Evolutionary conservation across 2,113 vertebrate species (phyloP).

Genomic region (Tenrec ecaudatus): DNA sequence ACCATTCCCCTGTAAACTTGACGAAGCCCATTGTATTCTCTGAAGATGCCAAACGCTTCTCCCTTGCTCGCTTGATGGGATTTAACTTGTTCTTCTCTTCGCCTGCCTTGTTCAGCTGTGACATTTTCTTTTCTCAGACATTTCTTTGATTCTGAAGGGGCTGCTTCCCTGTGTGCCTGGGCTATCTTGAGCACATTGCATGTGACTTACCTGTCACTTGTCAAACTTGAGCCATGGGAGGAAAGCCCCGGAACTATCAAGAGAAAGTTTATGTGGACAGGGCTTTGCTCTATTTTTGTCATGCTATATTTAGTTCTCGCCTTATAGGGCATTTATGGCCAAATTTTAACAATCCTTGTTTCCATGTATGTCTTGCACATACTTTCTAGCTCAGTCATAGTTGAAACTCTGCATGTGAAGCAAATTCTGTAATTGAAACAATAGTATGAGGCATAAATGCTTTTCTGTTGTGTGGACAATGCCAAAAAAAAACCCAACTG

Average conservation of each 20-base stretch:
- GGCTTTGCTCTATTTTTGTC: conserved; percentile 69
- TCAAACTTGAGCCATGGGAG: conserved; percentile 57
- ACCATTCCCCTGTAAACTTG: conserved; percentile 62
- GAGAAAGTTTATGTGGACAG: conserved; percentile 71
- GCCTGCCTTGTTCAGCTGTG: not conserved
- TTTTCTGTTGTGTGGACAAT: conserved; percentile 72
- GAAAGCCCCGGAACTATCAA: conserved; percentile 69
- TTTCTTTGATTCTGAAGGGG: conserved; percentile 63
- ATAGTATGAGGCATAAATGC: conserved; percentile 69
- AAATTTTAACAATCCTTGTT: conserved; percentile 74
- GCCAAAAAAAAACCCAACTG: conserved; percentile 61
- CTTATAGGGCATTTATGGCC: conserved; percentile 81
- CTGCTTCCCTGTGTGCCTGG: conserved; percentile 63
- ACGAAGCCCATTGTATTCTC: conserved; percentile 37
- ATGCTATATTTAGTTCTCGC: conserved; percentile 79
- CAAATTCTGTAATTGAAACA: conserved; percentile 80
- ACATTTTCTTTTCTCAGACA: not conserved
- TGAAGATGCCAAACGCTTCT: conserved; percentile 7
- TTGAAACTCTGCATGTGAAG: conserved; percentile 78
- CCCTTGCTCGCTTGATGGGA: not conserved
- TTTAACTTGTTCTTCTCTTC: not conserved
- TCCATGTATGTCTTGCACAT: conserved; percentile 78
- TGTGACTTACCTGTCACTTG: conserved; percentile 51
- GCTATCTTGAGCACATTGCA: not conserved
- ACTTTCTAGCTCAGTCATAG: conserved; percentile 79